A percentile compares a stretch with the other conserved stretches of the same genome.
Evolutionary conservation across 2,797 vertebrate species (phyloP).

Genomic region (Spheniscus humboldti): DNA sequence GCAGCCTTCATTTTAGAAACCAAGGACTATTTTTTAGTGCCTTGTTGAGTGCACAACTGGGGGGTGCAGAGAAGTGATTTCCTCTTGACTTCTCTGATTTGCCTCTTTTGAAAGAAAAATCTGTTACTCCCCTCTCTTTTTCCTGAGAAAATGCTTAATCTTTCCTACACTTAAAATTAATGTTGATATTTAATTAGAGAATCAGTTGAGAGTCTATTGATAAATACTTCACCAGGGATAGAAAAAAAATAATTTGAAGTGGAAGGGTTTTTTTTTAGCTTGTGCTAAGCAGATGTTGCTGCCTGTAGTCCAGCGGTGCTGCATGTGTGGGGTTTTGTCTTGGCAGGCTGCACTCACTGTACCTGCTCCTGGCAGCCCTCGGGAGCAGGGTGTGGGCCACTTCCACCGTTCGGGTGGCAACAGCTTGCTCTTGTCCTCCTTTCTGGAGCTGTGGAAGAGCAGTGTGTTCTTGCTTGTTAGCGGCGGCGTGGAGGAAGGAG

Average conservation of each 20-base stretch:
- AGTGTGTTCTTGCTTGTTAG: background rate
- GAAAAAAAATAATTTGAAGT: fast-evolving
- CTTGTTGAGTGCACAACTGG: background rate
- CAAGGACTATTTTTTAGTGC: fast-evolving
- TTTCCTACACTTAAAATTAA: background rate
- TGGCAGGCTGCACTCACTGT: background rate
- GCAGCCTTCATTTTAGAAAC: background rate
- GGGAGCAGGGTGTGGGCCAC: background rate
- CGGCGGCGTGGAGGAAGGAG: fast-evolving
- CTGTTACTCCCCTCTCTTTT: background rate
- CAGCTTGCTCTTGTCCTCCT: background rate
- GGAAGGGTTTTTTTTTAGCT: fast-evolving
- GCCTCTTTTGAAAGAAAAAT: background rate
- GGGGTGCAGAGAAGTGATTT: background rate
- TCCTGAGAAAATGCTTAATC: background rate
- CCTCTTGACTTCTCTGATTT: background rate
- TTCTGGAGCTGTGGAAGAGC: background rate
- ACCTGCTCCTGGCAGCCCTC: background rate
- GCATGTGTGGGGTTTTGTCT: background rate
- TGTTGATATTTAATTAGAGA: background rate
- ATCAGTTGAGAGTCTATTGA: fast-evolving
- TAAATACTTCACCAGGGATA: background rate
- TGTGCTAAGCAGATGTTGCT: background rate
- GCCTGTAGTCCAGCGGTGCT: background rate
- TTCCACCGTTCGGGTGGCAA: background rate